Percentiles rank a stretch among this genome's conserved stretches.
Evolutionary conservation across 2,113 vertebrate species (phyloP).

Genomic region (Drymodes brunneopygia): DNA sequence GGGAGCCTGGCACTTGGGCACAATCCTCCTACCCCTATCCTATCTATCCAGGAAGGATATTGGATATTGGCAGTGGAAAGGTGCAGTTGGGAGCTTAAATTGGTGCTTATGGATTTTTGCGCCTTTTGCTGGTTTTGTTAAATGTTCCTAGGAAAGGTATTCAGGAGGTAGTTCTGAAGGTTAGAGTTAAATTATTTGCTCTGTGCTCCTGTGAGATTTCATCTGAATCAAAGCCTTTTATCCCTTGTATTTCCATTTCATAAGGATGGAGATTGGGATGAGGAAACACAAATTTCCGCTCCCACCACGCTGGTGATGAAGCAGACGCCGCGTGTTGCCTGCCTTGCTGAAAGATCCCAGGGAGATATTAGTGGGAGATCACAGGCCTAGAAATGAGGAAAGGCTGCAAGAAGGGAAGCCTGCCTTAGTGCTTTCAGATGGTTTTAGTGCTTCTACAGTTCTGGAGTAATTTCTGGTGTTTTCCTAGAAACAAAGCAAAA

Average conservation of each 20-base stretch:
- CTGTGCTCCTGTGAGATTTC: not conserved
- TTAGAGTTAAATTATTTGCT: not conserved
- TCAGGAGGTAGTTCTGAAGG: not conserved
- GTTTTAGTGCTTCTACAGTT: not conserved
- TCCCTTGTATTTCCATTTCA: not conserved
- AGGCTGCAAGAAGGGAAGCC: constrained; percentile 5
- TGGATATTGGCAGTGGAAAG: not conserved
- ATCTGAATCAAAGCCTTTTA: constrained; percentile 19
- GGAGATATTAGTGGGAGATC: constrained; percentile 30
- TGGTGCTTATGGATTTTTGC: not conserved
- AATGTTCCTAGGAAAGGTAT: not conserved
- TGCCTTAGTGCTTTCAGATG: constrained; percentile 46
- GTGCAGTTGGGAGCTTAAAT: not conserved
- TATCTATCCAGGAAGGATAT: not conserved
- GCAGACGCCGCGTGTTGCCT: not conserved
- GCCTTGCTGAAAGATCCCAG: constrained; percentile 49
- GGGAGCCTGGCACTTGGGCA: not conserved
- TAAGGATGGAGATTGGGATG: not conserved
- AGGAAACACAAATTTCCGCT: not conserved
- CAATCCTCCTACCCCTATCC: not conserved
- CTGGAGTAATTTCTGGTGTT: constrained; percentile 49
- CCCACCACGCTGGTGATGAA: not conserved
- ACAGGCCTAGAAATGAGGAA: constrained; percentile 29
- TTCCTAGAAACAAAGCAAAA: constrained; percentile 54
- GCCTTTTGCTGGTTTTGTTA: not conserved